These are phyloP conservation scores for Coccyzus lansbergi DNA, from an alignment of 2,797 vertebrate genomes.

Conservation along the genomic window DNA sequence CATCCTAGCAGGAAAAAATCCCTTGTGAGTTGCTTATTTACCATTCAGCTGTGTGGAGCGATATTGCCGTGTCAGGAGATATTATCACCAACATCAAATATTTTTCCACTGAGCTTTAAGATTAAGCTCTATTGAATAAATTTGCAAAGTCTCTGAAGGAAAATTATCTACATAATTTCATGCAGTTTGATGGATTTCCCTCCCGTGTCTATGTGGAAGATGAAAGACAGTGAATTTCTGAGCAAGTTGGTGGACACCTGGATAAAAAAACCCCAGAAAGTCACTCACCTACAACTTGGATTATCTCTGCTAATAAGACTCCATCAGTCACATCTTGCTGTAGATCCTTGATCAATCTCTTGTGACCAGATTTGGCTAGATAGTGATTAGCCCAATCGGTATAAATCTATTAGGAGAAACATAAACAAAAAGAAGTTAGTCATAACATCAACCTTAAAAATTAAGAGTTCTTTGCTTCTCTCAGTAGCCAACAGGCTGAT, in stretches of 20 bases:
- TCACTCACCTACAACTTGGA: constrained; percentile 95
- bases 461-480: neutral
- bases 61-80: neutral
- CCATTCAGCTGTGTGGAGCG: neutral
- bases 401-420: constrained; percentile 88
- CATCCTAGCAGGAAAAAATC: neutral
- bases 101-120: neutral
- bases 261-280: neutral
- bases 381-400: constrained; percentile 99
- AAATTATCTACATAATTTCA: neutral
- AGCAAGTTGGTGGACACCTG: neutral
- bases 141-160: neutral
- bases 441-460: neutral
- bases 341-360: constrained; percentile 95
- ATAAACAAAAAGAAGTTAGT: neutral
- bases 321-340: constrained; percentile 97
- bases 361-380: constrained; percentile 94
- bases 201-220: neutral
- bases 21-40: neutral
- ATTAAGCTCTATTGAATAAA: neutral
- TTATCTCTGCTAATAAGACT: constrained; percentile 95
- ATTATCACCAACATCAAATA: neutral
- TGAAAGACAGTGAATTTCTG: neutral
- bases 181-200: neutral
- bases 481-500: neutral